These are phyloP conservation scores for Enteromius afrohamiltoni DNA, from an alignment of 2,797 vertebrate genomes.

Conservation along the genomic window DNA sequence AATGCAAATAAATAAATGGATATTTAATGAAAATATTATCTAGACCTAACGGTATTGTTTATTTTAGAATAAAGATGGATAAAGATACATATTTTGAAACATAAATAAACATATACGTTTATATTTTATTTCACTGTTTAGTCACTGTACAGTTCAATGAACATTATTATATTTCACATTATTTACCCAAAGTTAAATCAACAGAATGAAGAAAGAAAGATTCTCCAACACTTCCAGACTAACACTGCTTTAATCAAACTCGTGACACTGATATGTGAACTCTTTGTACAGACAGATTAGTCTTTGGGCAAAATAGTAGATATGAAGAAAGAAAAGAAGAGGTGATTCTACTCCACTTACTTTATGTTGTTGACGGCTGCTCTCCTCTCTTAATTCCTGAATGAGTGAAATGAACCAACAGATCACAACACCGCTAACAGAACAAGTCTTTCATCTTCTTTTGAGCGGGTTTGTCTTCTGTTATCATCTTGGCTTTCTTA, in stretches of 20 bases:
- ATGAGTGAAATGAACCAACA: background rate
- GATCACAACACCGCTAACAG: background rate
- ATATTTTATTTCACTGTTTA: too few relatives aligned
- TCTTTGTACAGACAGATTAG: background rate
- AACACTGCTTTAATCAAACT: too few relatives aligned
- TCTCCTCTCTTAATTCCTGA: background rate
- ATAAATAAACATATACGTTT: too few relatives aligned
- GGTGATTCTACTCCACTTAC: background rate
- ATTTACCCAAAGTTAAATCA: too few relatives aligned
- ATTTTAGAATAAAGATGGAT: background rate
- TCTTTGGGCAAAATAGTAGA: background rate
- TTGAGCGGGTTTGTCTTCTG: background rate
- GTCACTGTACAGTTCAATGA: too few relatives aligned
- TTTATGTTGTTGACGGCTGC: background rate
- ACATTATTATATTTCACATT: too few relatives aligned
- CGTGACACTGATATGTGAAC: background rate
- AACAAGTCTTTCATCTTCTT: background rate
- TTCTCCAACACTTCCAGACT: too few relatives aligned
- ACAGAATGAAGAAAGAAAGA: too few relatives aligned
- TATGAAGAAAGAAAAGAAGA: background rate
- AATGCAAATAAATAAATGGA: background rate
- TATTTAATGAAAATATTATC: background rate
- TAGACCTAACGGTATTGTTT: background rate
- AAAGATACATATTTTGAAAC: background rate
- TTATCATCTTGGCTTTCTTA: constrained; percentile 18